phyloP scores from a whole-genome alignment of 2,888 invertebrate genomes.

The Ormyrus labotus region DNA sequence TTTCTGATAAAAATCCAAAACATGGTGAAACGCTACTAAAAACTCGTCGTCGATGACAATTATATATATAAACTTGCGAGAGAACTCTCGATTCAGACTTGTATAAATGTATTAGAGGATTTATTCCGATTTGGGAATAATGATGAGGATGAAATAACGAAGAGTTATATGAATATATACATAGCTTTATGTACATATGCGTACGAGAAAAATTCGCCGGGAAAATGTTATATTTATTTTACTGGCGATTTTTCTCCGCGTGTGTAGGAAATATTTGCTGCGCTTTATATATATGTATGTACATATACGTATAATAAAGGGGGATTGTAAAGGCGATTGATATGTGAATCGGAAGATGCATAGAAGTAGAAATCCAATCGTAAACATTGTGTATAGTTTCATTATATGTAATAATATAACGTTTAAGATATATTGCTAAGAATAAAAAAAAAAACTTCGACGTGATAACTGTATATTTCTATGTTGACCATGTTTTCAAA shows the following conservation, averaged over 20 bases:
- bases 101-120: conserved; percentile 66
- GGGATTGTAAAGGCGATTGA: conserved; percentile 16
- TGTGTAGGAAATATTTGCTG: conserved; percentile 42
- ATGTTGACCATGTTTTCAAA: conserved; percentile 71
- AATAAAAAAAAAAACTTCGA: conserved; percentile 58
- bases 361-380: conserved; percentile 39
- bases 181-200: conserved; percentile 57
- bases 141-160: conserved; percentile 45
- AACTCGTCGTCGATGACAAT: background rate
- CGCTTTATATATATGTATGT: conserved; percentile 62
- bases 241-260: background rate
- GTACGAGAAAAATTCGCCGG: background rate
- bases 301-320: conserved; percentile 51
- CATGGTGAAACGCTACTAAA: background rate
- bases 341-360: background rate
- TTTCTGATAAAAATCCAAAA: background rate
- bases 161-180: conserved; percentile 42
- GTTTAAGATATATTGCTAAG: conserved; percentile 26
- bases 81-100: conserved; percentile 56
- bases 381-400: conserved; percentile 63
- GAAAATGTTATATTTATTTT: too few relatives aligned
- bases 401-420: conserved; percentile 61
- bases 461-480: conserved; percentile 73
- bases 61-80: background rate
- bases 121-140: conserved; percentile 54